Base-by-base conservation (phyloP, 2,888 invertebrate species). In the Dastarcus helophoroides region DNA sequence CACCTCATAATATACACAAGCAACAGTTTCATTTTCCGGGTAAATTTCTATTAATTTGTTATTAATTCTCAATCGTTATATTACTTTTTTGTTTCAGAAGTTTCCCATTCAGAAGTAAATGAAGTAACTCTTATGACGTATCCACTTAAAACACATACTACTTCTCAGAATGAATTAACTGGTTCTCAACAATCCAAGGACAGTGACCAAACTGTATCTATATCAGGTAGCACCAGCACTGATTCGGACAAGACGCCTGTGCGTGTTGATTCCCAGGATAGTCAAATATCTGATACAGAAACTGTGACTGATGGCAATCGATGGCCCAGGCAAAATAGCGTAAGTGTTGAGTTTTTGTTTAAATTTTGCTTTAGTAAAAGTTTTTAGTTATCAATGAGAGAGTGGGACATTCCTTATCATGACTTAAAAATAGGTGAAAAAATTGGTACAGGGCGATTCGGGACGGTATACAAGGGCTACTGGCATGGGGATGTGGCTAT, bases 401-500 rank as follows among this genome's bases (percentile, higher is more conserved):
- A 95, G 58, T 95, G 95, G 95, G 93, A 95, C 67, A 95, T 95
- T 58, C 93, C 94, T n/a, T 94, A 79, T 65, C 88, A 90, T 56
- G 93, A 95, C 63, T 63, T 95, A 42, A 77, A 78, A 48, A 71
- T 93, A 53, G 79, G 79, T 41, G 91, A 93, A 41, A 71, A 77
- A 50, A 84, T 95, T 42, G 94, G 95, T 22, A 79, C 76, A 14
- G 95, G 95, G 0, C 73, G 93, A 37, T 94, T 95, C 67, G 93
- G 94, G 31, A 89, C 85, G 2, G 95, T 95, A 31, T 88, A 83
- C 64, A 77, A 89, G 44, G 97, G 94, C 36, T 78, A 85, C 51
- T 97, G 95, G 95, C 94, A 97, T 64, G 95, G 95, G 16, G 90
- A 93, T 58, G 94, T 97, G 14, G 97, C 97, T 12, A 88, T 97